A percentile compares a stretch with the other conserved stretches of the same genome.
Conservation (phyloP, 2,113 vertebrate species). For the Malurus elegans region DNA sequence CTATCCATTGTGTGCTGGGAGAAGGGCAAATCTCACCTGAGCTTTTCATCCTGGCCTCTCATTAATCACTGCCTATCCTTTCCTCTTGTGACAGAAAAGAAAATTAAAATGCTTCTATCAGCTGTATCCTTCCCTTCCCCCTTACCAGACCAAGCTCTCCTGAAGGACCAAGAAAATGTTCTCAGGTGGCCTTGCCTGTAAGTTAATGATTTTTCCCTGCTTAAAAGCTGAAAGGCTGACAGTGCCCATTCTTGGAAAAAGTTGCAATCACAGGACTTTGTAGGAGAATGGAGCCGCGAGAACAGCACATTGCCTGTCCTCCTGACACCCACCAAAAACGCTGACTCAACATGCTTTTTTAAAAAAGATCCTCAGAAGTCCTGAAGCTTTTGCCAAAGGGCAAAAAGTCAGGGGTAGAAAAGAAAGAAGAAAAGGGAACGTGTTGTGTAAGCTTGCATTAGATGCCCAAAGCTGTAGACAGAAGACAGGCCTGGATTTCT, state of each 20-base stretch:
- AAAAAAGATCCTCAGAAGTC: neutral
- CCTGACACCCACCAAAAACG: neutral
- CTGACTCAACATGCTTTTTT: neutral
- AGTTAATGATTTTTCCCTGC: neutral
- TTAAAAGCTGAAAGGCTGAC: neutral
- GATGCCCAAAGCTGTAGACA: neutral
- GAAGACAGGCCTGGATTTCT: neutral
- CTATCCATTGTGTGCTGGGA: neutral
- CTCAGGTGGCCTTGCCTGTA: neutral
- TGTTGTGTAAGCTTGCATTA: neutral
- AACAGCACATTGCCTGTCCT: neutral
- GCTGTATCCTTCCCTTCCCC: neutral
- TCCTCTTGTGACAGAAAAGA: neutral
- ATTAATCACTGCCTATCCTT: neutral
- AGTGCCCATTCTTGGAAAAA: neutral
- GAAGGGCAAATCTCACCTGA: neutral
- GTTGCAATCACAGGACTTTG: neutral
- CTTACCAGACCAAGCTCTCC: neutral
- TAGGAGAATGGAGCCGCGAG: neutral
- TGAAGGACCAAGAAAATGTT: neutral
- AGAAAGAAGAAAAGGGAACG: conserved; percentile 18
- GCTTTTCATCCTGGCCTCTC: neutral
- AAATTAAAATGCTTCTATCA: neutral
- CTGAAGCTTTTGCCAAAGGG: neutral
- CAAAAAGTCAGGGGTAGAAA: neutral